Evolutionary conservation across 2,888 invertebrate genomes (phyloP), one percentile per base, ranked within the genome.

Genomic region (Argyra leucocephala): DNA sequence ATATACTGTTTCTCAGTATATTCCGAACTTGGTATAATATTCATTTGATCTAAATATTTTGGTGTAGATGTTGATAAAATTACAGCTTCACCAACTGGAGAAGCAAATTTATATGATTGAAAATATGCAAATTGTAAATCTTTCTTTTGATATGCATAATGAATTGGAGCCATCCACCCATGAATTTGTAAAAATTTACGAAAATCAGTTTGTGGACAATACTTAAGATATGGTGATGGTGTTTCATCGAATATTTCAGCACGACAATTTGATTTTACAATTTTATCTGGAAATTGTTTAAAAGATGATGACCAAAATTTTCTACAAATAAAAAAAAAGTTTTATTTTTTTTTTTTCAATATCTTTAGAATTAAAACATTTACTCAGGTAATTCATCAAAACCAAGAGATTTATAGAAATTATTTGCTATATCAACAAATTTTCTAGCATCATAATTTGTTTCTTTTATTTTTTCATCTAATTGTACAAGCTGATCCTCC

Each of bases 191-290:
- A 73, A 23, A 78, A 73, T 64, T 77, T 78, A 10, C 73, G 69
- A 64, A 78, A 78, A 58, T 75, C 76, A 3, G 76, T 74, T 64
- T 77, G 76, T n/a, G 76, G 74, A 64, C 78, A 78, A 66, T 77
- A 78, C 69, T 76, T 74, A 72, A 78, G 73, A 37, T 75, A 76
- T 0, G 76, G 73, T 3, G 18, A 59, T 0, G 78, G 73, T 0
- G 77, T 76, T 9, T 76, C 65, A 64, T 78, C 77, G 63, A 76
- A 78, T 23, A 77, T 75, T n/a, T 74, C 72, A 2, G 78, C 77
- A 1, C 73, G 71, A n/a, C 77, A 77, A 60, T 77, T 60, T 60
- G 24, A 23, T 60, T 4, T 24, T 18, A 4, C n/a, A 26, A n/a
- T n/a, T 3, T 12, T 22, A 22, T 26, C 6, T 60, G 58, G 22